Percentiles rank a stretch among this genome's conserved stretches.
Conservation (phyloP, 2,888 invertebrate genomes). For the Drosophila histrio region DNA sequence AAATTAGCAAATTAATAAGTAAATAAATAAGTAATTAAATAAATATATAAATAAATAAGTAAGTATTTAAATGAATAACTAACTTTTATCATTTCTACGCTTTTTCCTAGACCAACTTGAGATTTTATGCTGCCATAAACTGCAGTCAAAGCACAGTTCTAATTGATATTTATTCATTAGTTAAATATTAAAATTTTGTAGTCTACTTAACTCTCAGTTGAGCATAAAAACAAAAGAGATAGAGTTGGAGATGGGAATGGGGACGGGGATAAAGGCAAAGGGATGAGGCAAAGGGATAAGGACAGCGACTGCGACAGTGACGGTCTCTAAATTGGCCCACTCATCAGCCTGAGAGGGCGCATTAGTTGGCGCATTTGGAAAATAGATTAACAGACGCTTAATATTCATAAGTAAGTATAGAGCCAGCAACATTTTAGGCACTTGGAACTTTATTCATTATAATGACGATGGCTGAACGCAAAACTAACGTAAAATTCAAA, state of each 20-base stretch:
- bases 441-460: conserved; percentile 74
- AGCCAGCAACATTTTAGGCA: conserved; percentile 30
- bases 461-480: conserved; percentile 53
- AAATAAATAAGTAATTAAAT: neutral
- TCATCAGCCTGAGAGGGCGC: conserved; percentile 39
- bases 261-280: neutral
- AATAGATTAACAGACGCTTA: conserved; percentile 75
- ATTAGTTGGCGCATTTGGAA: conserved; percentile 65
- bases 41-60: no score
- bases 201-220: conserved; percentile 32
- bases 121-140: conserved; percentile 11
- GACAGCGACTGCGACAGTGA: neutral
- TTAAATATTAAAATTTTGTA: conserved; percentile 54
- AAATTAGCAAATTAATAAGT: no score
- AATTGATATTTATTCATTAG: conserved; percentile 56
- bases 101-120: neutral
- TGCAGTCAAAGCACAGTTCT: neutral
- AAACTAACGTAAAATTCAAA: conserved; percentile 51
- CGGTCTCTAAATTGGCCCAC: conserved; percentile 36
- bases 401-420: conserved; percentile 68
- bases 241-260: neutral
- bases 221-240: conserved; percentile 18
- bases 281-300: neutral
- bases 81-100: neutral
- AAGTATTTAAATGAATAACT: neutral